Conservation (phyloP, 2,797 vertebrate species). For the Zalophus californianus region DNA sequence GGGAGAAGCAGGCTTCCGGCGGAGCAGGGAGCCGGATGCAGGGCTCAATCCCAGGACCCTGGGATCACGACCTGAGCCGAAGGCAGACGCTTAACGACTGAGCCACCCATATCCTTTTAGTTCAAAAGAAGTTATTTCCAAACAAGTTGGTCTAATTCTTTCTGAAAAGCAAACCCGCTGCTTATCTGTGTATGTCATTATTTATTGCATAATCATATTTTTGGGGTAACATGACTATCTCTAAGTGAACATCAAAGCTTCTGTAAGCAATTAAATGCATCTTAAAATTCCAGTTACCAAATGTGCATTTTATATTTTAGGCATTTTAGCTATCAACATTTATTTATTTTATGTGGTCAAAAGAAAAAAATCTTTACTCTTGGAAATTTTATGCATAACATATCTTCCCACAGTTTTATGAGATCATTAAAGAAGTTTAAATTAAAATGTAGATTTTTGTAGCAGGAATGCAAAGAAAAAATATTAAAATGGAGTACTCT, state of each 20-base stretch:
- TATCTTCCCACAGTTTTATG: background rate
- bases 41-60: no score
- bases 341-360: background rate
- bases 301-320: background rate
- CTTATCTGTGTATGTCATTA: background rate
- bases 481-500: background rate
- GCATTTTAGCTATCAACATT: background rate
- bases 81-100: no score
- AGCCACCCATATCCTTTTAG: background rate
- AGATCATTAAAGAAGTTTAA: background rate
- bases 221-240: background rate
- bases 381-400: background rate
- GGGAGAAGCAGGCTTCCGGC: no score
- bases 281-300: background rate
- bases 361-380: background rate
- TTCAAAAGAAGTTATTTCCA: background rate
- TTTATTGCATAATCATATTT: background rate
- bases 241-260: background rate
- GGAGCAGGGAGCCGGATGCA: no score
- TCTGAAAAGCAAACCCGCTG: background rate
- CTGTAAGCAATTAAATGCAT: background rate
- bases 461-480: background rate
- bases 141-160: background rate
- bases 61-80: no score
- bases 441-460: background rate